Percentiles rank a stretch among this genome's conserved stretches.
These are phyloP conservation scores for Noctua janthina DNA, from an alignment of 2,888 invertebrate genomes.

Conservation along the genomic window DNA sequence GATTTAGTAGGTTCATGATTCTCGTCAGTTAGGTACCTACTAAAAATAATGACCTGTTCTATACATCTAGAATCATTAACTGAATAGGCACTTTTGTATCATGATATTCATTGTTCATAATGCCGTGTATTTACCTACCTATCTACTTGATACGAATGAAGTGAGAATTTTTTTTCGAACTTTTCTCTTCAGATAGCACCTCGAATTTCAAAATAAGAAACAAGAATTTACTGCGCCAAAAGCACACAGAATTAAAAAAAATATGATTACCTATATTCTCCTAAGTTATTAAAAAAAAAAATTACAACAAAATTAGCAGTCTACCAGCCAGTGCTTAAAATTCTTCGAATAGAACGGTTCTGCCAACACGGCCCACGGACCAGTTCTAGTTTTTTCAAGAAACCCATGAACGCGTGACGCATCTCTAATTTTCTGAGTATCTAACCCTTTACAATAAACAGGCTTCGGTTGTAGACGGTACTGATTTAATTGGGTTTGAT, in stretches of 20 bases:
- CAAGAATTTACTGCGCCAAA: background rate
- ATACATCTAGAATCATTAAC: background rate
- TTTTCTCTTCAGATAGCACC: background rate
- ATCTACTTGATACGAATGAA: background rate
- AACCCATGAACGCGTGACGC: slow-evolving; percentile 38
- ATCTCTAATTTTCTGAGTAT: slow-evolving; percentile 39
- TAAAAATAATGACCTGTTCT: background rate
- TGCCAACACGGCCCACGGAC: slow-evolving; percentile 5
- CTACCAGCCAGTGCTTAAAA: background rate
- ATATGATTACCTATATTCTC: no score
- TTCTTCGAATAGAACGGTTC: slow-evolving; percentile 45
- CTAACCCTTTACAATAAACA: slow-evolving; percentile 47
- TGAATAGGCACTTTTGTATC: background rate
- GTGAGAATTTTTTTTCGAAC: background rate
- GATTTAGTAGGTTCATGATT: no score
- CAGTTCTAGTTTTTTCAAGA: slow-evolving; percentile 42
- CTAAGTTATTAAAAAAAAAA: slow-evolving; percentile 35
- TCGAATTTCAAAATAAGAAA: background rate
- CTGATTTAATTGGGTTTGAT: slow-evolving; percentile 27
- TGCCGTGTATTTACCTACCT: background rate
- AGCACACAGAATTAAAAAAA: background rate
- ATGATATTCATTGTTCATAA: background rate
- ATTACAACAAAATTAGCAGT: background rate
- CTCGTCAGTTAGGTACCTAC: no score
- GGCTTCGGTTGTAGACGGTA: background rate